Evolutionary conservation across 2,888 invertebrate species (phyloP).

Genomic region (Lysandra coridon): DNA sequence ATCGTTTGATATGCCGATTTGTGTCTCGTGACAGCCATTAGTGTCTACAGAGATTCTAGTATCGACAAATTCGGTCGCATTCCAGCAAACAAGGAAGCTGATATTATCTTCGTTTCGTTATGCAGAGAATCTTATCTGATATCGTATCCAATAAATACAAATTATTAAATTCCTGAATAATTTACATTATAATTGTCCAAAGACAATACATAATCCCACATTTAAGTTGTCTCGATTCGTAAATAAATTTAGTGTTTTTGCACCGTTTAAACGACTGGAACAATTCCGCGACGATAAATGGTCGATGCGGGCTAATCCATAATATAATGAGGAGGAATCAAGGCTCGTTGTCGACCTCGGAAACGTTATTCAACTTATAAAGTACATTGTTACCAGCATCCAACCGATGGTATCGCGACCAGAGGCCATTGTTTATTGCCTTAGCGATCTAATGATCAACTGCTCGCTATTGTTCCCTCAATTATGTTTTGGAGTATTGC

Average conservation of each 20-base stretch:
- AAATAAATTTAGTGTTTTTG: conserved; percentile 21
- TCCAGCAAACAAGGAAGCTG: conserved; percentile 1
- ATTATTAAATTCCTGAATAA: conserved; percentile 16
- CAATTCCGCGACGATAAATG: conserved; percentile 34
- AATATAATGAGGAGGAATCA: conserved; percentile 45
- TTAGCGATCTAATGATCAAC: conserved; percentile 42
- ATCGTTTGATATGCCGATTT: conserved; percentile 37
- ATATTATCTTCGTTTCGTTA: not conserved
- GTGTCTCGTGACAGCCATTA: conserved; percentile 5
- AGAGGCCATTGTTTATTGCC: conserved; percentile 48
- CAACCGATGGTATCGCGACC: conserved; percentile 50
- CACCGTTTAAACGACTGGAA: conserved; percentile 31
- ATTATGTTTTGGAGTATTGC: conserved; percentile 17
- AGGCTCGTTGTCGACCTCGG: conserved; percentile 49
- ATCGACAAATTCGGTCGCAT: not conserved
- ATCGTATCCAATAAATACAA: not conserved
- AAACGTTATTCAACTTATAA: conserved; percentile 45
- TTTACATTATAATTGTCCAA: not conserved
- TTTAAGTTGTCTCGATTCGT: conserved; percentile 13
- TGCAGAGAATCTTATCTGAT: not conserved
- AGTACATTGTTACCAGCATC: conserved; percentile 50
- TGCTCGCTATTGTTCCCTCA: conserved; percentile 28
- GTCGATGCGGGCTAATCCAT: conserved; percentile 31
- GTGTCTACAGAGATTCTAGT: not conserved
- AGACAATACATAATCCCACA: conserved; percentile 26